phyloP scores from a whole-genome alignment of 2,888 invertebrate species.

The Agonopterix subpropinquella region DNA sequence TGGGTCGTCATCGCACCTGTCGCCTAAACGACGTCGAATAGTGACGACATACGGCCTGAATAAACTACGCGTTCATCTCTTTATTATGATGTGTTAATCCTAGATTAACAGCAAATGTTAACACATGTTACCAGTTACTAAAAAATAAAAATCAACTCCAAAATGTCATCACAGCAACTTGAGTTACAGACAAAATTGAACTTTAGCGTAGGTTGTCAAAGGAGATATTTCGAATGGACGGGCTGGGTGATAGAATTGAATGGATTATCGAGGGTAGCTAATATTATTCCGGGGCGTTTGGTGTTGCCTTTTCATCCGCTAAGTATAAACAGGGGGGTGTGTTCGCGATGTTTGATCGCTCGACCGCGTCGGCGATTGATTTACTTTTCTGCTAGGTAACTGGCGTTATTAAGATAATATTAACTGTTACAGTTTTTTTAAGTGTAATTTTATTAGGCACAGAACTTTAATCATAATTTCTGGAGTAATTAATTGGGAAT shows the following conservation, averaged over 20 bases:
- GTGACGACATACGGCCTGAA: slow-evolving; percentile 64
- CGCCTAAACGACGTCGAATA: slow-evolving; percentile 58
- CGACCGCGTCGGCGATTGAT: slow-evolving; percentile 63
- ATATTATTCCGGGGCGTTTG: slow-evolving; percentile 74
- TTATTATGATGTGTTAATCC: slow-evolving; percentile 76
- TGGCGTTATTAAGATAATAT: slow-evolving; percentile 7
- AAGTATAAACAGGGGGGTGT: slow-evolving; percentile 75
- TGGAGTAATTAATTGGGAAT: no score
- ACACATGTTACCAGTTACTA: slow-evolving; percentile 75
- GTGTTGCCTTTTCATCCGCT: slow-evolving; percentile 75
- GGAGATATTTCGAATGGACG: slow-evolving; percentile 27
- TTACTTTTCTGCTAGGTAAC: slow-evolving; percentile 32
- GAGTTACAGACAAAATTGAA: slow-evolving; percentile 22
- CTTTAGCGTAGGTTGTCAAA: slow-evolving; percentile 29
- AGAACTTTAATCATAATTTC: no score
- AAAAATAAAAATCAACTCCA: slow-evolving; percentile 31
- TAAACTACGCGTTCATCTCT: slow-evolving; percentile 71
- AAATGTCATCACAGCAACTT: slow-evolving; percentile 24
- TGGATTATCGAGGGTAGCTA: slow-evolving; percentile 72
- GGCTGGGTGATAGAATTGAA: slow-evolving; percentile 47
- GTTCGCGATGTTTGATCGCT: slow-evolving; percentile 60
- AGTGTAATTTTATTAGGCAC: no score
- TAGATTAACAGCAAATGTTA: slow-evolving; percentile 75
- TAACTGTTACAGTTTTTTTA: not conserved
- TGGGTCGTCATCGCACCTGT: slow-evolving; percentile 64